phyloP scores from a whole-genome alignment of 2,113 vertebrate species.

The Lipotes vexillifer region DNA sequence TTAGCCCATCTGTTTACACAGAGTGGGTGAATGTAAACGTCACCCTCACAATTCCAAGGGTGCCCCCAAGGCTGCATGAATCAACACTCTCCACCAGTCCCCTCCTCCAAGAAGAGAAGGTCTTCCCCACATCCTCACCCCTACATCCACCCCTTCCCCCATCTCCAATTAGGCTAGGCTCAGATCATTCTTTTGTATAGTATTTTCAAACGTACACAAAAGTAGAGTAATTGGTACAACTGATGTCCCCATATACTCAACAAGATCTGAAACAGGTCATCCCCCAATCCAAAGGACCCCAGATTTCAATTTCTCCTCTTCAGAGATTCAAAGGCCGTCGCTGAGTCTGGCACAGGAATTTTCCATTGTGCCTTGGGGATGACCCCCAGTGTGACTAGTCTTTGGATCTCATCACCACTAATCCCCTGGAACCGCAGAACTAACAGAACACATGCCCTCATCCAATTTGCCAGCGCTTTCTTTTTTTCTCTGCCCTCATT shows the following conservation, averaged over 20 bases:
- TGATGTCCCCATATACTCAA: neutral
- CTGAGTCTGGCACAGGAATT: neutral
- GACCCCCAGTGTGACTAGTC: neutral
- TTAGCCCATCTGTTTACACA: neutral
- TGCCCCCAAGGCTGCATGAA: neutral
- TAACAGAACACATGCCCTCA: constrained; percentile 15
- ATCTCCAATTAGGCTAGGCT: neutral
- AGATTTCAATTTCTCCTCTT: neutral
- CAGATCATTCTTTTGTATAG: neutral
- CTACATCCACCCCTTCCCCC: too few species aligned
- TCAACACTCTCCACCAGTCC: fast-evolving
- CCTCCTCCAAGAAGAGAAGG: neutral
- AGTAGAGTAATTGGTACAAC: neutral
- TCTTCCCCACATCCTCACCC: neutral
- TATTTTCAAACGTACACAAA: neutral
- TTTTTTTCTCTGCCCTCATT: constrained; percentile 4
- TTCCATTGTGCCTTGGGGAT: neutral
- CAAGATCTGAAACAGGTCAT: neutral
- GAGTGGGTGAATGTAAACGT: neutral
- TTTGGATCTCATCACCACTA: constrained; percentile 43
- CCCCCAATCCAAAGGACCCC: neutral
- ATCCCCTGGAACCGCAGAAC: constrained; percentile 22
- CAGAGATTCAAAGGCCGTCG: neutral
- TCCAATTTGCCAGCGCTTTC: neutral
- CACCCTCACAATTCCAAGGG: neutral